Evolutionary conservation across 2,113 vertebrate species (phyloP).

Genomic region (Capreolus pygargus): DNA sequence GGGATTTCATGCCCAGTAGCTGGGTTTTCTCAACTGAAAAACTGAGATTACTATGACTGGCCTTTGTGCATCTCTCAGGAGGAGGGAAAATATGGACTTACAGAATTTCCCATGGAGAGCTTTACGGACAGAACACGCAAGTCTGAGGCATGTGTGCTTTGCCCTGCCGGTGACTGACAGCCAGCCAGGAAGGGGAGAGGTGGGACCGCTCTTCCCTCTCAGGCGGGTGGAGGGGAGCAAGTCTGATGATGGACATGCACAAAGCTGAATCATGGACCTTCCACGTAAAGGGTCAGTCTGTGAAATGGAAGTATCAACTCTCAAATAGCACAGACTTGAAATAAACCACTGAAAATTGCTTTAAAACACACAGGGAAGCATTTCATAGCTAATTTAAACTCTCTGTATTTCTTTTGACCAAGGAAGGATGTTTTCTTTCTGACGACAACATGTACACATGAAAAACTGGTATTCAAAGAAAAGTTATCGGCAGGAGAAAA

Average conservation of each 20-base stretch:
- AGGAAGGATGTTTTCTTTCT: background rate
- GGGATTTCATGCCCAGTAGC: background rate
- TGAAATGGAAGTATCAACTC: background rate
- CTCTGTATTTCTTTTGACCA: background rate
- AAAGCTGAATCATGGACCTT: background rate
- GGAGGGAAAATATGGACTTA: background rate
- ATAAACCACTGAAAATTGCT: background rate
- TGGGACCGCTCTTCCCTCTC: rapidly evolving
- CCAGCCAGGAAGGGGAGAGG: no score
- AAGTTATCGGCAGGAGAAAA: background rate
- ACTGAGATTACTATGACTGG: background rate
- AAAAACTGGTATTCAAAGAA: background rate
- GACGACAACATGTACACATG: background rate
- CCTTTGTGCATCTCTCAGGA: background rate
- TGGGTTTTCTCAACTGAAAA: background rate
- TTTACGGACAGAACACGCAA: background rate
- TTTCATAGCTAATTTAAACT: background rate
- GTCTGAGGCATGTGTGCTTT: background rate
- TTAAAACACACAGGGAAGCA: background rate
- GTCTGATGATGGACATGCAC: rapidly evolving
- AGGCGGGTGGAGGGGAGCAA: background rate
- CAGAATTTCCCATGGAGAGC: background rate
- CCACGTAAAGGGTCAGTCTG: background rate
- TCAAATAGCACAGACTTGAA: background rate
- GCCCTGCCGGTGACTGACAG: background rate